Base-by-base conservation (phyloP, 2,797 vertebrate species). In the Champsocephalus esox region DNA sequence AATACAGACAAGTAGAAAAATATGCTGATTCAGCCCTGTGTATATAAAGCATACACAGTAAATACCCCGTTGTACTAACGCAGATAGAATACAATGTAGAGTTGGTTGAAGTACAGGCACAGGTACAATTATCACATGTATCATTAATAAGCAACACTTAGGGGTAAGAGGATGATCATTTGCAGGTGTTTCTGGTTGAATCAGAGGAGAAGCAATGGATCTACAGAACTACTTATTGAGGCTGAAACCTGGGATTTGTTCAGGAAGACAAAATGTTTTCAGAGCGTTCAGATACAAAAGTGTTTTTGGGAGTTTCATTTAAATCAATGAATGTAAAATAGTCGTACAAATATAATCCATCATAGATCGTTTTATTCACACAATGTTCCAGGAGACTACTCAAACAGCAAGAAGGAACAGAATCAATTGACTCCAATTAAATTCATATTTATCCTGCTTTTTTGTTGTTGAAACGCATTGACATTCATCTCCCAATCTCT, bases 161-260 rank as follows among this genome's bases (percentile, higher is more conserved):
- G 49, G 70, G 48, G 21, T 50, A 73, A 78, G 57, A 80, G 71
- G 70, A 68, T 51, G 48, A 80, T 63, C 13, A 38, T 45, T 65
- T 61, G 21, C 34, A 66, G 52, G 67, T 54, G 12, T 66, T 58
- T 59, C 70, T 66, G 70, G 63, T 45, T 68, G 24, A 57, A 34
- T 73, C 67, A 79, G 56, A 80, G 58, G 71, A 67, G 58, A 71
- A 69, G 60, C 84, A 77, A 75, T 85, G 77, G 61, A 73, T 88
- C 80, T 87, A 88, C 80, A 87, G 44, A 57, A 63, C 75, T 87
- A 90, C 86, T 91, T 87, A 89, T 81, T 73, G 64, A 77, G n/a
- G 64, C 88, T 89, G 86, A 83, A 88, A 65, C 75, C 87, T 17
- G 85, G 92, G 88, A 79, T 80, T 72, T 81, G 89, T 92, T 92